Conservation (phyloP, 1,140 invertebrate species). For the Panagrolaimus sp. region DNA sequence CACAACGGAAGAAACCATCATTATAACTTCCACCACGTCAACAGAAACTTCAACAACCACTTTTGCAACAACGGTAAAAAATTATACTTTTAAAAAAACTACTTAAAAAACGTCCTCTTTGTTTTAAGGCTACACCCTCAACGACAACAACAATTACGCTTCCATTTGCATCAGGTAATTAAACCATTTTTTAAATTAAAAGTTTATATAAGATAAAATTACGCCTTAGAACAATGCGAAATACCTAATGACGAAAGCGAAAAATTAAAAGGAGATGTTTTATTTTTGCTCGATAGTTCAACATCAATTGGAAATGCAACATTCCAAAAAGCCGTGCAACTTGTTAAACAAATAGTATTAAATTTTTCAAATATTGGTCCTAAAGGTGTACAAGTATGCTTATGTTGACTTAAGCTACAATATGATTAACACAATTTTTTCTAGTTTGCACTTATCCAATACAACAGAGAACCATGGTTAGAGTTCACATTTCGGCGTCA, state of each 20-base stretch:
- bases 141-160: background rate
- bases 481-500: slow-evolving; percentile 50
- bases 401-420: slow-evolving; percentile 17
- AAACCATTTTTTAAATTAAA: background rate
- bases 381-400: slow-evolving; percentile 43
- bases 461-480: slow-evolving; percentile 45
- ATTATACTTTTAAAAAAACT: background rate
- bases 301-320: slow-evolving; percentile 31
- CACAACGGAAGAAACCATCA: background rate
- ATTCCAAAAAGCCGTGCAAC: slow-evolving; percentile 34
- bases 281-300: slow-evolving; percentile 49
- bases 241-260: slow-evolving; percentile 33
- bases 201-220: slow-evolving; percentile 12
- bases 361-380: slow-evolving; percentile 48
- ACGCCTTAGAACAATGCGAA: slow-evolving; percentile 31
- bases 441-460: slow-evolving; percentile 50
- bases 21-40: background rate
- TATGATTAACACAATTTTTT: slow-evolving; percentile 15
- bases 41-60: slow-evolving; percentile 2
- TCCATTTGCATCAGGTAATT: slow-evolving; percentile 3
- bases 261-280: slow-evolving; percentile 32
- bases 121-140: slow-evolving; percentile 13
- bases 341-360: slow-evolving; percentile 46
- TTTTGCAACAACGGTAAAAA: background rate
- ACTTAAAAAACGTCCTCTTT: background rate